Evolutionary conservation across 1,140 invertebrate species (phyloP), one percentile per base, ranked within the genome.

Genomic region (Trichonephila clavata): DNA sequence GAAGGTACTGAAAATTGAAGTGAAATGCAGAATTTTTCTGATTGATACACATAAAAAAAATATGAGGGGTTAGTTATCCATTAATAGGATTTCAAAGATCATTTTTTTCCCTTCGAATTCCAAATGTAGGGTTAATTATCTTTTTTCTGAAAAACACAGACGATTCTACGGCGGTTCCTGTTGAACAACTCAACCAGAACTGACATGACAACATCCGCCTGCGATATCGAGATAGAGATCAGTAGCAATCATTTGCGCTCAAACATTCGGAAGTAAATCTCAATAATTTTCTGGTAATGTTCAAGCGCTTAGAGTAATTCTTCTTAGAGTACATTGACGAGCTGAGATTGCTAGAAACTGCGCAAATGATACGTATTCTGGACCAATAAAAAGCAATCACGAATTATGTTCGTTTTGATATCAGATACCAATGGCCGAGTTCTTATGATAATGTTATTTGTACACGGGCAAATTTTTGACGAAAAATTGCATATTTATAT

Each of bases 1-100:
- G 77, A 81, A 83, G 20, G 21, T 81, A 8, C 63, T 83, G 43
- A 80, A 77, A 77, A 57, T 81, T 21, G 32, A 81, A 81, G 77
- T 81, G 50, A 83, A 50, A 83, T 14, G n/a, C 39, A 7, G 43
- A 32, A 32, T 24, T 77, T 77, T 77, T 32, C 68, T 77, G 68
- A 32, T 4, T 6, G 68, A 24, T 39, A 16, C 50, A 77, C 27
- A 77, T 16, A 77, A 77, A 77, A 77, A 71, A 71, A 16, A 57
- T n/a, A 59, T 83, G 43, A 57, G 68, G 27, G 24, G 68, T 77
- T 77, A 32, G 61, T 60, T 43, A 39, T 88, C 86, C 32, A 68
- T 88, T 88, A 88, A 43, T 39, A n/a, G 16, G 20, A 88, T 88
- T 65, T 88, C 27, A 88, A 68, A 43, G 21, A 39, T 39, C 63